Evolutionary conservation across 64 coral and sea anemone species (phyloP).

Genomic region (Stichodactyla mertensii): DNA sequence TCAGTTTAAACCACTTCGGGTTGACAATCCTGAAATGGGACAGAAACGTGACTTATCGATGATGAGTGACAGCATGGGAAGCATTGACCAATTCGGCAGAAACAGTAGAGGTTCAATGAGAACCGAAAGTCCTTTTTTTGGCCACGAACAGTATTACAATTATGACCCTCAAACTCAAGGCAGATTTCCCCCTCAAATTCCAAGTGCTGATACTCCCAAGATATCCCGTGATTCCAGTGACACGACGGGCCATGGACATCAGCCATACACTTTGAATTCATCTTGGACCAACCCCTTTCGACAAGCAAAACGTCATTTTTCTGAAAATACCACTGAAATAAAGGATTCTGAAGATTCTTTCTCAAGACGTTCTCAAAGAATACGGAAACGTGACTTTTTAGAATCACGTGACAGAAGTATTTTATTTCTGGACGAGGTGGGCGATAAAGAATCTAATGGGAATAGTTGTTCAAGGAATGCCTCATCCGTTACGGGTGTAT

Average conservation of each 20-base stretch:
- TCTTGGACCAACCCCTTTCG: not conserved
- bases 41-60: not conserved
- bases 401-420: not conserved
- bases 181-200: not conserved
- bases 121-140: not conserved
- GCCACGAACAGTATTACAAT: not conserved
- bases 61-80: not conserved
- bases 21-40: not conserved
- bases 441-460: not conserved
- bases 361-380: not conserved
- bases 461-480: not conserved
- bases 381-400: not conserved
- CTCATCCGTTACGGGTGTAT: not conserved
- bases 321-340: not conserved
- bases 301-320: not conserved
- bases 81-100: not conserved
- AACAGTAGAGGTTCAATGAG: not conserved
- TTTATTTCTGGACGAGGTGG: not conserved
- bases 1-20: not conserved
- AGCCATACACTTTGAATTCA: not conserved
- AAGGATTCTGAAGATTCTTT: not conserved
- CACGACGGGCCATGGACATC: not conserved
- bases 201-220: too few species aligned
- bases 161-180: not conserved
- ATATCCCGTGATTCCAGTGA: not conserved